These are phyloP conservation scores for Porites lutea DNA, from an alignment of 64 coral and sea anemone species.

Conservation along the genomic window DNA sequence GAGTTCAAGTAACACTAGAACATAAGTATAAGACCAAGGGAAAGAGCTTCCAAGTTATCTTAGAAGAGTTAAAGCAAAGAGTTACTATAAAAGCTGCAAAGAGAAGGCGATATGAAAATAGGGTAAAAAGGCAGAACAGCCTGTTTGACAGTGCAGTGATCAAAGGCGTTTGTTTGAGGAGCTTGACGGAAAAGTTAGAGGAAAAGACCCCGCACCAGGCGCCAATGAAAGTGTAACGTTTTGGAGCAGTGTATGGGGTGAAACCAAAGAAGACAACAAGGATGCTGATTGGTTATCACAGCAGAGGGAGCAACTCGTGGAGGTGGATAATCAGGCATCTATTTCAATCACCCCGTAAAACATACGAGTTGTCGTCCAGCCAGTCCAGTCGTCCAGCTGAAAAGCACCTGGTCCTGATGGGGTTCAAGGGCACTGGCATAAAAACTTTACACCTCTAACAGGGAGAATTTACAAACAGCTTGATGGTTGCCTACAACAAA, in stretches of 20 bases:
- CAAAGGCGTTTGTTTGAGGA: not conserved
- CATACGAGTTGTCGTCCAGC: too few relatives aligned
- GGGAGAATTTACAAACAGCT: constrained; percentile 5
- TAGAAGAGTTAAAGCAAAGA: constrained; percentile 12
- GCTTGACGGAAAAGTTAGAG: not conserved
- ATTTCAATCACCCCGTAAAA: too few relatives aligned
- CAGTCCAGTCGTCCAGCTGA: not conserved
- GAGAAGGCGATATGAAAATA: not conserved
- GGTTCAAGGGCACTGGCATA: constrained; percentile 55
- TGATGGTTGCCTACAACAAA: constrained; percentile 26
- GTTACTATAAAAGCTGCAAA: not conserved
- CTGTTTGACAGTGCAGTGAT: not conserved
- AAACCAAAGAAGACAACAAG: not conserved
- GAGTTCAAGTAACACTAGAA: not conserved
- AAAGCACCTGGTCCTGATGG: constrained; percentile 62
- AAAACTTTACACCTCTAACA: constrained; percentile 22
- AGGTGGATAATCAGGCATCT: too few relatives aligned
- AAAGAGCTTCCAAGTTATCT: constrained; percentile 14
- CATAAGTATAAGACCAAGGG: constrained; percentile 13
- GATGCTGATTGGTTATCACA: not conserved
- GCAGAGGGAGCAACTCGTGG: too few relatives aligned
- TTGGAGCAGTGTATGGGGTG: constrained; percentile 8
- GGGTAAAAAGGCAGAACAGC: not conserved
- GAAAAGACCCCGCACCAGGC: not conserved
- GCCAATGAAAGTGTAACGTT: not conserved